Conservation (phyloP, 2,113 vertebrate genomes). For the Menura novaehollandiae region DNA sequence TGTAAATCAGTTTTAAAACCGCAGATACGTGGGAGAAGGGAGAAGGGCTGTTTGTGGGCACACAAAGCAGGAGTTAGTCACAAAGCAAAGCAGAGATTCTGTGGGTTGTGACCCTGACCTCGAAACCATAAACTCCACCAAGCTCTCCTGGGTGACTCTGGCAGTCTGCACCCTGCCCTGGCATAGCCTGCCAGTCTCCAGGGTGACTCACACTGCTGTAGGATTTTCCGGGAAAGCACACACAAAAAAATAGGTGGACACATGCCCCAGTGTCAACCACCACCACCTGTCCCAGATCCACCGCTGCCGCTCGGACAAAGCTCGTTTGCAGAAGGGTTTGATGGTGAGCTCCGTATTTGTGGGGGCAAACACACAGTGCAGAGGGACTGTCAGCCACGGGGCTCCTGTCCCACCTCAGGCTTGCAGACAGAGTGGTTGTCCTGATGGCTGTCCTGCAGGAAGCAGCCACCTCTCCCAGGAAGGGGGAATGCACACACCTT, state of each 20-base stretch:
- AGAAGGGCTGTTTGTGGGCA: neutral
- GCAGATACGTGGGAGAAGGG: neutral
- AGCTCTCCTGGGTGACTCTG: neutral
- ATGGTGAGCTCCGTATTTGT: neutral
- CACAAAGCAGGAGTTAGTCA: neutral
- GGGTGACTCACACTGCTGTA: neutral
- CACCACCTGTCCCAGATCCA: accelerated
- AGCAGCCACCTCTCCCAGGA: neutral
- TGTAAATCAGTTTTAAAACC: neutral
- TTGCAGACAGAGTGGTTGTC: neutral
- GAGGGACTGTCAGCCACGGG: neutral
- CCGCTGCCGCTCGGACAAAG: neutral
- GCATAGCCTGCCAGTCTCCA: neutral
- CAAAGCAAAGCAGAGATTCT: neutral
- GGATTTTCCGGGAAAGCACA: neutral
- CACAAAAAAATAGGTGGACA: neutral
- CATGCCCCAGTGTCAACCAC: neutral
- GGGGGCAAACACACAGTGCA: neutral
- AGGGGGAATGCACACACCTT: neutral
- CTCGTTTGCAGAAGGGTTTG: neutral
- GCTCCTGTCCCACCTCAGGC: neutral
- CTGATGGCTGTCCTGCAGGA: neutral
- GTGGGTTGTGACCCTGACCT: too few species aligned
- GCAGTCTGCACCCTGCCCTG: neutral
- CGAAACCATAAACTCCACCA: neutral